These are phyloP conservation scores for Rhodeus uyekii DNA, from an alignment of 2,797 vertebrate genomes.

Conservation along the genomic window DNA sequence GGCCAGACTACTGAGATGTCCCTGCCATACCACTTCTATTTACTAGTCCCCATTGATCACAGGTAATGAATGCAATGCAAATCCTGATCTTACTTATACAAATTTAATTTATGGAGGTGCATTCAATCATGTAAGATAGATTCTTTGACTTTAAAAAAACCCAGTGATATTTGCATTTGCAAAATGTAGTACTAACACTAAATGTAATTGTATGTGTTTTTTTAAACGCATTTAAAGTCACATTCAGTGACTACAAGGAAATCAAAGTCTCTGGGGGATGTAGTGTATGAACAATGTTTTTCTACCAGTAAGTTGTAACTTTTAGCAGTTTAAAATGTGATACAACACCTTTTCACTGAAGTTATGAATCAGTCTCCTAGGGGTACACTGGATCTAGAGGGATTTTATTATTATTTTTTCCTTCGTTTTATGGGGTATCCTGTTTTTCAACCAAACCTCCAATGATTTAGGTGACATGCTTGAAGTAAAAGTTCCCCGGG, in stretches of 20 bases:
- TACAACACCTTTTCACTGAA: slow-evolving; percentile 8
- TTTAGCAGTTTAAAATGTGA: slow-evolving; percentile 11
- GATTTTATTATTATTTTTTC: background rate
- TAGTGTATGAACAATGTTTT: background rate
- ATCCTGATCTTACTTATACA: background rate
- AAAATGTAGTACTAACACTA: background rate
- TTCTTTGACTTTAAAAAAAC: background rate
- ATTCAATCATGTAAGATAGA: background rate
- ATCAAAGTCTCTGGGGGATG: background rate
- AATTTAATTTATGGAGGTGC: background rate
- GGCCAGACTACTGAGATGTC: background rate
- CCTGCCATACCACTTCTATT: background rate
- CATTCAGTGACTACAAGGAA: background rate
- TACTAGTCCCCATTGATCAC: background rate
- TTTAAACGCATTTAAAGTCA: no score
- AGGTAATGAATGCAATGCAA: background rate
- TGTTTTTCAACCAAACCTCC: slow-evolving; percentile 74
- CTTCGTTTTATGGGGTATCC: slow-evolving; percentile 74
- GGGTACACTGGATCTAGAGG: background rate
- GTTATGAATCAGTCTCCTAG: background rate
- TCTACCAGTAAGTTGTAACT: background rate
- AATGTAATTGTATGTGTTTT: background rate
- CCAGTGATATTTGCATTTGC: background rate
- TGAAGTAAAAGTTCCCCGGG: slow-evolving; percentile 70
- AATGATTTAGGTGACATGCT: slow-evolving; percentile 67